These are phyloP conservation scores for Microchrysa polita DNA, from an alignment of 2,888 invertebrate genomes.

Conservation along the genomic window DNA sequence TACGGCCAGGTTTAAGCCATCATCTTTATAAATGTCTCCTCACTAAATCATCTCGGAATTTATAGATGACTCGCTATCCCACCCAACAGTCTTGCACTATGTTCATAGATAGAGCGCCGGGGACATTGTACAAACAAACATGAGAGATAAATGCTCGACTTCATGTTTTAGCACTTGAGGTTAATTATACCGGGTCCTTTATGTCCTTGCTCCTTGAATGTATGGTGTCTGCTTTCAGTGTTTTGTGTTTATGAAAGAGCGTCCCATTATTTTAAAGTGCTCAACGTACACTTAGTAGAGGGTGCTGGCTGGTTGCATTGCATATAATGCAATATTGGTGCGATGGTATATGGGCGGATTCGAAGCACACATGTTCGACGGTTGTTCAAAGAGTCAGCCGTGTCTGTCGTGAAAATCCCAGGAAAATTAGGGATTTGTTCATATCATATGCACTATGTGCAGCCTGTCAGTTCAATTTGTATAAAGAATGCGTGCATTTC, in stretches of 20 bases:
- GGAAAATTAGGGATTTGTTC: too few species aligned
- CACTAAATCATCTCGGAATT: slow-evolving; percentile 31
- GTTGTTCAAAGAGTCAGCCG: too few species aligned
- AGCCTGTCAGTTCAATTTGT: too few species aligned
- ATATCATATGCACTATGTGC: too few species aligned
- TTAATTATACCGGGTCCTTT: slow-evolving; percentile 28
- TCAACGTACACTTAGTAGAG: too few species aligned
- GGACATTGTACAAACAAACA: background rate
- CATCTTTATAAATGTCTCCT: slow-evolving; percentile 27
- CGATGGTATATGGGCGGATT: too few species aligned
- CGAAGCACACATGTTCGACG: too few species aligned
- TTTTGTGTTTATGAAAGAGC: slow-evolving; percentile 18
- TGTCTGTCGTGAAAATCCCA: too few species aligned
- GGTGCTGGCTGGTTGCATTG: too few species aligned
- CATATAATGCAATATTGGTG: too few species aligned
- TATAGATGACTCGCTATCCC: background rate
- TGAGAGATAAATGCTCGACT: slow-evolving; percentile 14
- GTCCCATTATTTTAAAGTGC: background rate
- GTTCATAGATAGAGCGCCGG: too few species aligned
- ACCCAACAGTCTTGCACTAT: background rate
- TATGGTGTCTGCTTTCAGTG: background rate
- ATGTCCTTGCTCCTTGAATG: background rate
- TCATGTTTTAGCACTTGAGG: slow-evolving; percentile 29
- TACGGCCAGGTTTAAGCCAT: slow-evolving; percentile 26
- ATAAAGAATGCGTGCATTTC: too few species aligned